Conservation (phyloP, 2,888 invertebrate genomes). For the Scelioninae gen. 2 region DNA sequence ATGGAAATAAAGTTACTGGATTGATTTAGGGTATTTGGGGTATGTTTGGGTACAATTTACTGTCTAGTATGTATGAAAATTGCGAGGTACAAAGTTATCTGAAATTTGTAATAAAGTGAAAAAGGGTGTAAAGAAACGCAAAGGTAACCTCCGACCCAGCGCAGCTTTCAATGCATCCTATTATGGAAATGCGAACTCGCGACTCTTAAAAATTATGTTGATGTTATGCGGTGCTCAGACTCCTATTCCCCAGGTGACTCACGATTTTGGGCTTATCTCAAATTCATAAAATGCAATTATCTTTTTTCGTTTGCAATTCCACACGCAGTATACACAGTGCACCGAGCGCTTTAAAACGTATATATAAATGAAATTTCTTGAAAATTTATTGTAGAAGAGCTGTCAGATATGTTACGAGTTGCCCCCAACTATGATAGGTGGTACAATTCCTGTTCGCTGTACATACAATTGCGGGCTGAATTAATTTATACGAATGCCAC, state of each 20-base stretch:
- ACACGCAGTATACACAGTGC: too few species aligned
- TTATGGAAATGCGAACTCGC: constrained; percentile 71
- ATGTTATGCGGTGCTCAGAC: constrained; percentile 68
- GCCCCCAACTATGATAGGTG: constrained; percentile 2
- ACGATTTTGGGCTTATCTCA: constrained; percentile 66
- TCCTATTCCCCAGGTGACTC: constrained; percentile 56
- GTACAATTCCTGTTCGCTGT: constrained; percentile 14
- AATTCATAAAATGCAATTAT: constrained; percentile 71
- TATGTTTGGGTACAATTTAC: constrained; percentile 11
- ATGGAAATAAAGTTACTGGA: too few species aligned
- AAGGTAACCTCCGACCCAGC: constrained; percentile 43
- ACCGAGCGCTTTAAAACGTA: constrained; percentile 21
- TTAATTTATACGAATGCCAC: constrained; percentile 15
- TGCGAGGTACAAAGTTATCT: constrained; percentile 8
- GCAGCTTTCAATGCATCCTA: constrained; percentile 71
- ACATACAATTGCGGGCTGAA: constrained; percentile 21
- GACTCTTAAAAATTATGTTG: constrained; percentile 72
- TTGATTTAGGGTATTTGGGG: too few species aligned
- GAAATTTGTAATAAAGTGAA: constrained; percentile 44
- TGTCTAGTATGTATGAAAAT: background rate
- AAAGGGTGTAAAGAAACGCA: constrained; percentile 32
- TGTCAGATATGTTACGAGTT: constrained; percentile 27
- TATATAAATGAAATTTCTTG: constrained; percentile 37
- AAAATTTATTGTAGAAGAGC: constrained; percentile 29
- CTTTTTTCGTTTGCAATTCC: constrained; percentile 55